Base-by-base conservation (phyloP, 2,113 vertebrate species). In the Macaca mulatta region DNA sequence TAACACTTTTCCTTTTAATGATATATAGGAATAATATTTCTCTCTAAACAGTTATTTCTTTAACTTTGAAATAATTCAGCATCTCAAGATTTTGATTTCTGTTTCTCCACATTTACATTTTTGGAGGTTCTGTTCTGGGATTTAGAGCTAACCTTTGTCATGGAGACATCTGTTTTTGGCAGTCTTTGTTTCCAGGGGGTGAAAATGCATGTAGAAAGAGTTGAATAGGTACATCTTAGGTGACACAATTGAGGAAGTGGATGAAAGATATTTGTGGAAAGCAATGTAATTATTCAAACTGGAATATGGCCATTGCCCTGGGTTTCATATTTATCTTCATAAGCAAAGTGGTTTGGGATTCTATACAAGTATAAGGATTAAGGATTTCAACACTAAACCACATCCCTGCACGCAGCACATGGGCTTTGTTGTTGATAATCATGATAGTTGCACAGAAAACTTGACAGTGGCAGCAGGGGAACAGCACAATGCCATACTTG, bases 311-410 rank as follows among this genome's bases (percentile, higher is more conserved):
- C 80, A 81, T 78, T 85, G 72, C 11, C 45, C 27, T 38, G 6
- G 30, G 45, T 20, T 97, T 95, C 50, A 22, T 79, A 45, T 72
- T 92, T 72, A 79, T 94, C 35, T 70, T 97, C 35, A n/a, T 78
- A 89, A 57, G 11, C 38, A 82, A 78, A 95, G 40, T 93, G 38
- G 32, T 77, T 88, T 75, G n/a, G 6, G 8, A 88, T 61, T 92
- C 10, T 5, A 5, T 61, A 0, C 38, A 84, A 92, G 48, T 25
- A 48, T 17, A 30, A 16, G 38, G 61, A 90, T 30, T 91, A 79
- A 95, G 43, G 2, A 84, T 85, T 97, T 94, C 45, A 67, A 23
- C 8, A 18, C 12, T 40, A 52, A 88, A 38, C 32, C 50, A 77
- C 14, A 90, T 77, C 20, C 40, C 30, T 74, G n/a, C 7, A 69